Evolutionary conservation across 2,888 invertebrate genomes (phyloP), one percentile per base, ranked within the genome.

Genomic region (Drosophila koepferae): DNA sequence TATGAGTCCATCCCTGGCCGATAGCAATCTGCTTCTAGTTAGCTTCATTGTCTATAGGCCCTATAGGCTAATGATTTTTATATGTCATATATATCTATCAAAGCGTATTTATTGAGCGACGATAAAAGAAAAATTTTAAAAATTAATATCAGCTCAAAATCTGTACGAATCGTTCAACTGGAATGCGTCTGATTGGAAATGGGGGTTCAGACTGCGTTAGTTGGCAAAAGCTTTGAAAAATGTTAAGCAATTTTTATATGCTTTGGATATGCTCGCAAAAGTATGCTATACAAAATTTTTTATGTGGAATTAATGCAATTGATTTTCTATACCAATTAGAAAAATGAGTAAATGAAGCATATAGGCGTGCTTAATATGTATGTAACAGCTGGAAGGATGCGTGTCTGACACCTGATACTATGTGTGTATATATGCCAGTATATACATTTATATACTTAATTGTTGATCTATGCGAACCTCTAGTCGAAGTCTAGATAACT

Each of bases 41-140:
- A 44, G 41, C 43, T 18, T 31, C 23, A 44, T 34, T 43, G n/a
- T 66, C 61, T 61, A 62, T 74, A 49, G 63, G 44, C 77, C 76
- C 61, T 61, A 62, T 76, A 51, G 63, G 44, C 77, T 74, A 75
- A 76, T 2, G 20, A 20, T 20, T 20, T 20, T 1, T 38, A 38
- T 53, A 48, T 36, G 8, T 31, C 10, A 20, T 12, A 5, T n/a
- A 34, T 12, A 20, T 20, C 3, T 28, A 6, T 34, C 10, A n/a
- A 7, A 34, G 49, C 18, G 49, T 18, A 34, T 51, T 34, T n/a
- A n/a, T n/a, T n/a, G n/a, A n/a, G n/a, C n/a, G n/a, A n/a, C n/a
- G n/a, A n/a, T n/a, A n/a, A n/a, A n/a, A n/a, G n/a, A n/a, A 18
- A 6, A 34, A 34, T 12, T 34, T 49, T 12, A 12, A 51, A 51